Percentiles rank a stretch among this genome's conserved stretches.
phyloP scores from a whole-genome alignment of 2,113 vertebrate genomes.

The Alethe castanea region DNA sequence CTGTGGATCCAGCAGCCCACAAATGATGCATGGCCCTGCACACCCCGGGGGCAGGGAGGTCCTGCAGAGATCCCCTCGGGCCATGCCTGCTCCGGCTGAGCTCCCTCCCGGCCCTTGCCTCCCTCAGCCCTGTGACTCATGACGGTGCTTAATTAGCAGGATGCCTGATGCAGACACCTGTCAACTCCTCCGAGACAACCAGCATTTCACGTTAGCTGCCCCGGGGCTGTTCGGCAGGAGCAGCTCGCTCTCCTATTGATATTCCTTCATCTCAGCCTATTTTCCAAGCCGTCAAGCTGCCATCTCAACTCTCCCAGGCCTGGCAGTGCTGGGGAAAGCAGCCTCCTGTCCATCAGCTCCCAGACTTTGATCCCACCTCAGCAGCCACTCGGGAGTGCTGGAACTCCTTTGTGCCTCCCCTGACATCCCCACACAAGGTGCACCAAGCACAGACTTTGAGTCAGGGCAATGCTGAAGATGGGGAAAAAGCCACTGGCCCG shows the following conservation, averaged over 20 bases:
- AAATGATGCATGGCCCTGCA: not conserved
- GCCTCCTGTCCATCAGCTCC: not conserved
- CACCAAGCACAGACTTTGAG: not conserved
- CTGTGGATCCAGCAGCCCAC: not conserved
- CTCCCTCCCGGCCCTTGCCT: not conserved
- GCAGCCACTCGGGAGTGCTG: not conserved
- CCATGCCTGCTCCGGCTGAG: not conserved
- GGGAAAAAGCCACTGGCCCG: not conserved
- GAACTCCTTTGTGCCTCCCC: not conserved
- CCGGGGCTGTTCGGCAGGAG: conserved; percentile 48
- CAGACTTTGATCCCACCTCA: not conserved
- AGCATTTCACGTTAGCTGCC: conserved; percentile 56
- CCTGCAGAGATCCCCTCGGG: not conserved
- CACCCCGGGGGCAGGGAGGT: not conserved
- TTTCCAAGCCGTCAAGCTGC: conserved; percentile 65
- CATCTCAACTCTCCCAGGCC: conserved; percentile 42
- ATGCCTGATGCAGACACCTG: conserved; percentile 58
- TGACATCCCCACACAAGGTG: fast-evolving
- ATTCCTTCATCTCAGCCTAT: conserved; percentile 67
- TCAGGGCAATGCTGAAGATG: not conserved
- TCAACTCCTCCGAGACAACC: conserved; percentile 56
- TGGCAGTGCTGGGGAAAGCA: not conserved
- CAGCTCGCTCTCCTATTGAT: conserved; percentile 57
- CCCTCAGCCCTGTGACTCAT: not conserved
- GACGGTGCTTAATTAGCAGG: conserved; percentile 54